Percentiles rank a stretch among this genome's conserved stretches.
phyloP scores from a whole-genome alignment of 2,888 invertebrate genomes.

The Tubulanus polymorphus region DNA sequence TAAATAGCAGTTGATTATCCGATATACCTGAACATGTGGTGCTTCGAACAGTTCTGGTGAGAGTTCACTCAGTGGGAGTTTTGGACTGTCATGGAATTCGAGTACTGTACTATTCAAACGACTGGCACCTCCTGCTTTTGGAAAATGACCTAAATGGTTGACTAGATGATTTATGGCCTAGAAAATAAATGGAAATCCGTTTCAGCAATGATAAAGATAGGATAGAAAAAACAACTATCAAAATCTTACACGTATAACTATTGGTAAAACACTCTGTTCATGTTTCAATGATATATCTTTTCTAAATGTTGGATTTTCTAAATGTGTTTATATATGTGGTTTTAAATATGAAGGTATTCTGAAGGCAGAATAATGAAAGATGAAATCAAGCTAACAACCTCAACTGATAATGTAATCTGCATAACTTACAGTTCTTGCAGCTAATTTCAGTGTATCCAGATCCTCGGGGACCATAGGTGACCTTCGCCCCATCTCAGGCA shows the following conservation, averaged over 20 bases:
- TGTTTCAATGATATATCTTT: background rate
- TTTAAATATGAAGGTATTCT: too few species aligned
- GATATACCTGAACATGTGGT: constrained; percentile 69
- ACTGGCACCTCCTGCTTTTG: constrained; percentile 78
- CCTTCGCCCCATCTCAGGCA: background rate
- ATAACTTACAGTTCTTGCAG: constrained; percentile 60
- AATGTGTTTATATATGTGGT: too few species aligned
- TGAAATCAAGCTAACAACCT: too few species aligned
- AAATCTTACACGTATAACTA: background rate
- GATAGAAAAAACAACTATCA: background rate
- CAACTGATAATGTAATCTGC: too few species aligned
- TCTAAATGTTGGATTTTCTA: too few species aligned
- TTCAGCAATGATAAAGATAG: background rate
- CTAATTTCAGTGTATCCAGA: constrained; percentile 52
- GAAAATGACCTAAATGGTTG: constrained; percentile 90
- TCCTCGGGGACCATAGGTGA: constrained; percentile 21
- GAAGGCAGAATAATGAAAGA: too few species aligned
- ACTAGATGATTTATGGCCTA: constrained; percentile 81
- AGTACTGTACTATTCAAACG: constrained; percentile 83
- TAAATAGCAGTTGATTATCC: too few species aligned
- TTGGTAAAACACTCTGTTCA: too few species aligned
- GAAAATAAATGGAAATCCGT: constrained; percentile 14
- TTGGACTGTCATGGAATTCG: constrained; percentile 75
- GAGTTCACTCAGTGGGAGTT: constrained; percentile 58
- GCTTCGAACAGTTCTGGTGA: constrained; percentile 77